Base-by-base conservation (phyloP, 2,888 invertebrate species). In the Dorcus parallelipipedus region DNA sequence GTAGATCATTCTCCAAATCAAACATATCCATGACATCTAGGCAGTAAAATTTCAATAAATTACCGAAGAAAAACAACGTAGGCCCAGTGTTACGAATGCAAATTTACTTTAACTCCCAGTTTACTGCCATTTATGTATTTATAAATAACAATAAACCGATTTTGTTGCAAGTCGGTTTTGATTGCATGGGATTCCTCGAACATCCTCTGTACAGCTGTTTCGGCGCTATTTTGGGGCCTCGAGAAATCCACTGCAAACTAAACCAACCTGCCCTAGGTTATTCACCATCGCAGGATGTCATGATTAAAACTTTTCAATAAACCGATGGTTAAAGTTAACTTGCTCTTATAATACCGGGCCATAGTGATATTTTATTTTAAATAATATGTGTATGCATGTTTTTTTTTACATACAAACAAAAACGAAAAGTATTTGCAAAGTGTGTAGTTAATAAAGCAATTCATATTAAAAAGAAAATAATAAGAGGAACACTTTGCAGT, bases 1-100 rank as follows among this genome's bases (percentile, higher is more conserved):
- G 95, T 70, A 95, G 86, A 79, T 93, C 91, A 80, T 93, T 93
- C 80, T 95, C 95, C 79, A 95, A 84, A 81, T 92, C 91, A 78
- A 91, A 90, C 86, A 92, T 91, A 76, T 90, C 90, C 77, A 88
- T 86, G 78, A 89, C 87, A 85, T 91, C 91, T 88, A 80, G 38
- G n/a, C 43, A 33, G 40, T 52, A 52, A 52, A 45, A 39, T 33
- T 33, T 33, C 26, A 33, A 33, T 33, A 1, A 33, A 33, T 33
- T 33, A 33, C 26, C 17, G 10, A 17, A 17, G 14, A 23, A 45
- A 14, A 9, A 7, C 17, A 51, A 51, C 8, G 3, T 14, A 40
- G 20, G 20, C 3, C 17, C 41, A 3, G 20, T 20, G 3, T 20
- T 20, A 20, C 2, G 20, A 20, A 20, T 20, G 20, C 20, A 20